These are phyloP conservation scores for Cotesia congregata DNA, from an alignment of 2,888 invertebrate species.

Conservation along the genomic window DNA sequence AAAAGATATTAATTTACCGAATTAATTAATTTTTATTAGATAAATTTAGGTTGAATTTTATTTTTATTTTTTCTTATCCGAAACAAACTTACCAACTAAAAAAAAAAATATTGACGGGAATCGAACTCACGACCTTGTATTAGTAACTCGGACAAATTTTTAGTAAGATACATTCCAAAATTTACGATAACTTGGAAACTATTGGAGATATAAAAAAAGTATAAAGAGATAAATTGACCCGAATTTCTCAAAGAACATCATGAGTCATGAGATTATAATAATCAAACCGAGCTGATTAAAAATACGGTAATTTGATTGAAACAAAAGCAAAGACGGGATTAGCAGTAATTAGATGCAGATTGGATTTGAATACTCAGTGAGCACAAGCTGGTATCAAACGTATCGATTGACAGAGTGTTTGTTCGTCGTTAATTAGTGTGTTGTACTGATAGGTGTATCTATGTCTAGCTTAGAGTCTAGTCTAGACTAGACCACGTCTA, in stretches of 20 bases:
- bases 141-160: no score
- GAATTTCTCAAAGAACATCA: no score
- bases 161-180: background rate
- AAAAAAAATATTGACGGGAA: no score
- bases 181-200: background rate
- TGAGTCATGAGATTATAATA: no score
- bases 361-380: background rate
- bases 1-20: no score
- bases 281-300: no score
- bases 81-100: no score
- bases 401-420: constrained; percentile 53
- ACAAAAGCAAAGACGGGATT: background rate
- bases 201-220: background rate
- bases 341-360: background rate
- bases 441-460: constrained; percentile 45
- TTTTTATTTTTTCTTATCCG: no score
- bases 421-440: constrained; percentile 65
- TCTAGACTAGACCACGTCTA: constrained; percentile 20
- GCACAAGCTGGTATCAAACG: background rate
- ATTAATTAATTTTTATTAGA: no score
- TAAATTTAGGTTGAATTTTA: no score
- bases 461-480: constrained; percentile 55
- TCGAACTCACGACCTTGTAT: no score
- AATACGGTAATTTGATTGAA: no score
- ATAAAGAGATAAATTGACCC: background rate